Conservation (phyloP, 2,888 invertebrate genomes). For the Parelbella ahira region DNA sequence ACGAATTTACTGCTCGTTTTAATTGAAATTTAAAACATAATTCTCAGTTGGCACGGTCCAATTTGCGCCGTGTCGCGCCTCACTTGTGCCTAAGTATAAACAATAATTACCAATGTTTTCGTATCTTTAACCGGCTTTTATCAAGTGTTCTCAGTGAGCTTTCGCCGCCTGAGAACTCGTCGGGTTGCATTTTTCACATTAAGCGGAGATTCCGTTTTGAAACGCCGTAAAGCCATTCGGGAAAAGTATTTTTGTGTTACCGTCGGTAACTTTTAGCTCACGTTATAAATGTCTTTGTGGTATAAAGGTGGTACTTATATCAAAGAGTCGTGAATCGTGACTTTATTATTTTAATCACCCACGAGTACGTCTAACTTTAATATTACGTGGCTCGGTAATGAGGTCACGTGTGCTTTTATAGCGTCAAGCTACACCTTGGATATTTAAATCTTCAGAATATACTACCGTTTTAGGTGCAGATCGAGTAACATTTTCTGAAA, state of each 20-base stretch:
- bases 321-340: constrained; percentile 8
- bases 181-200: constrained; percentile 15
- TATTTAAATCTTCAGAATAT: too few relatives aligned
- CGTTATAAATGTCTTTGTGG: constrained; percentile 6
- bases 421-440: too few relatives aligned
- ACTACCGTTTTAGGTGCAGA: too few relatives aligned
- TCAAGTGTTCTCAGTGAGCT: constrained; percentile 28
- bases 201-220: constrained; percentile 20
- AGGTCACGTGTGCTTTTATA: too few relatives aligned
- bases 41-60: constrained; percentile 50
- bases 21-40: constrained; percentile 52
- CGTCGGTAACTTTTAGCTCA: constrained; percentile 3
- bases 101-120: constrained; percentile 33
- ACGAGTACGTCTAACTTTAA: not conserved
- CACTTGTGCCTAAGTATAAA: constrained; percentile 25
- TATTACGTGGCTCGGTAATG: not conserved
- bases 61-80: constrained; percentile 34
- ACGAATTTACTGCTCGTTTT: constrained; percentile 41
- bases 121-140: constrained; percentile 26
- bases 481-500: too few relatives aligned
- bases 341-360: constrained; percentile 1
- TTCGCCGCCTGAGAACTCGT: constrained; percentile 18
- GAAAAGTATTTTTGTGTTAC: constrained; percentile 17
- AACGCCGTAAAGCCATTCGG: constrained; percentile 11
- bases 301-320: not conserved